A percentile compares a stretch with the other conserved stretches of the same genome.
These are phyloP conservation scores for Psilopogon haemacephalus DNA, from an alignment of 2,113 vertebrate species.

Conservation along the genomic window DNA sequence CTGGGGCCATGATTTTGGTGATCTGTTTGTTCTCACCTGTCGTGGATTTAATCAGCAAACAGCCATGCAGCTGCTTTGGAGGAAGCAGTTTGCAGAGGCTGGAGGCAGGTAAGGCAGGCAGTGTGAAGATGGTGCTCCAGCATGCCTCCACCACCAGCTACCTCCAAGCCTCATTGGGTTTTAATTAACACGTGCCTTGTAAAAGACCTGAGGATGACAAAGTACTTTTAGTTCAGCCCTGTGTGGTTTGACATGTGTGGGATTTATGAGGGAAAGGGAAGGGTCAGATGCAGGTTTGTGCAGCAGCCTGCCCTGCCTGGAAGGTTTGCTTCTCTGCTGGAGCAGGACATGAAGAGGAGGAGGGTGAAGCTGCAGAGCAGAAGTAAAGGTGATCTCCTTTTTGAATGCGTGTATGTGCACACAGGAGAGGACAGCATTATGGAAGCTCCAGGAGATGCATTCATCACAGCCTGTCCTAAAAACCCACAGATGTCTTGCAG, in stretches of 20 bases:
- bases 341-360: neutral
- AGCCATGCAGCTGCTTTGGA: fast-evolving
- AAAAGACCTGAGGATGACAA: neutral
- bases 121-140: neutral
- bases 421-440: neutral
- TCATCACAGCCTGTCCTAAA: neutral
- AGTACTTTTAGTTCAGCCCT: neutral
- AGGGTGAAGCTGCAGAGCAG: fast-evolving
- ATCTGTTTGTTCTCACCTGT: fast-evolving
- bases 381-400: neutral
- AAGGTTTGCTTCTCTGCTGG: neutral
- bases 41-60: neutral
- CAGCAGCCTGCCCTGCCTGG: neutral
- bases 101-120: neutral
- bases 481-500: neutral
- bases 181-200: neutral
- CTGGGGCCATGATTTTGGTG: neutral
- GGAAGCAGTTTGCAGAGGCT: neutral
- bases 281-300: neutral
- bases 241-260: neutral
- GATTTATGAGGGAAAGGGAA: neutral
- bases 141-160: fast-evolving
- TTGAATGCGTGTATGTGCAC: neutral
- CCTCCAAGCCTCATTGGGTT: neutral
- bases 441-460: neutral